Evolutionary conservation across 2,797 vertebrate genomes (phyloP), one percentile per base, ranked within the genome.

Genomic region (Spheniscus humboldti): DNA sequence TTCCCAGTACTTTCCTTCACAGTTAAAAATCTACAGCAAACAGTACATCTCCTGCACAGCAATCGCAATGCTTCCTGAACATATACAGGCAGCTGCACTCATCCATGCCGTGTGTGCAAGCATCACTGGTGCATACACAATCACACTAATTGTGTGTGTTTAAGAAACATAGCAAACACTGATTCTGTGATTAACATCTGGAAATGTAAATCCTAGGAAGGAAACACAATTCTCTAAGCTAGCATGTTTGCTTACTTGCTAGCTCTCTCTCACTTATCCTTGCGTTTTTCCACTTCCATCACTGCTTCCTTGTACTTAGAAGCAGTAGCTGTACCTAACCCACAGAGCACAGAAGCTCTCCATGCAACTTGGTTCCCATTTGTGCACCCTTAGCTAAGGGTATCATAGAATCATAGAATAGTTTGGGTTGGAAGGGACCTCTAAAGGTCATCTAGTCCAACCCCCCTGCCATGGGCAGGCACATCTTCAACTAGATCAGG

Each of bases 131-230:
- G 63, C 53, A 68, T 77, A 76, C 48, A 71, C 80, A 83, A 74
- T 75, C 92, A 89, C 60, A 47, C 37, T 76, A 89, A 91, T 82
- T 86, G 59, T 48, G 59, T 48, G 39, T 60, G 56, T 90, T 91
- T 89, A 74, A 63, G 60, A 94, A 95, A 90, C 74, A 92, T 0
- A 80, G 90, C 39, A 56, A 79, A 67, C 45, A 66, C 67, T 35
- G 64, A 74, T 85, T 85, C 60, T 31, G 30, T 47, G 60, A 80
- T 60, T 92, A 84, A 67, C 62, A 78, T 72, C 87, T 72, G 75
- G 37, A 72, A 92, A 74, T 30, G 14, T 25, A 92, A 76, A 91
- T 50, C 50, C 47, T 18, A 31, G 41, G 43, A 56, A 83, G 72
- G 33, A 96, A 91, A 45, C 60, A 68, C 25, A 76, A 67, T 45